A percentile compares a stretch with the other conserved stretches of the same genome.
Evolutionary conservation across 2,113 vertebrate genomes (phyloP).

Genomic region (Vimba vimba): DNA sequence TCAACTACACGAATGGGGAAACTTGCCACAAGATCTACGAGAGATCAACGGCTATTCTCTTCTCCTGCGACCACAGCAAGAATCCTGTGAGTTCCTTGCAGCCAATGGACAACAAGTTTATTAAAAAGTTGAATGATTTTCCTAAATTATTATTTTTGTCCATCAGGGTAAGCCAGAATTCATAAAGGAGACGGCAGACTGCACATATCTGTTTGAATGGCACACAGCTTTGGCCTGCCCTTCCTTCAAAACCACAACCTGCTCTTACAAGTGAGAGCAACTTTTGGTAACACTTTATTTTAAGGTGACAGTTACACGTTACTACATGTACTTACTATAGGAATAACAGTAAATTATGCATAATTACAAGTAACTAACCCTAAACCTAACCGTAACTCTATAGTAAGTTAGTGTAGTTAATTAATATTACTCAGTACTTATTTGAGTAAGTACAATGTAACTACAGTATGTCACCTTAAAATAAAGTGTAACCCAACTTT

Average conservation of each 20-base stretch:
- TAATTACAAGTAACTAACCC: too few species aligned
- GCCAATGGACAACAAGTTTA: neutral
- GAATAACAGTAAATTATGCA: too few species aligned
- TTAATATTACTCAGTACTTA: too few species aligned
- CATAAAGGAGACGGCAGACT: constrained; percentile 89
- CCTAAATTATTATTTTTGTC: neutral
- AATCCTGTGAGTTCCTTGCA: constrained; percentile 76
- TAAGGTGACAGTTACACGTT: too few species aligned
- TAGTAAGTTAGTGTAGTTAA: too few species aligned
- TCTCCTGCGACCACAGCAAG: constrained; percentile 84
- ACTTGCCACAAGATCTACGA: constrained; percentile 86
- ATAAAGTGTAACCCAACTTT: too few species aligned
- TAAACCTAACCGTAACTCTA: too few species aligned
- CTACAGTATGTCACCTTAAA: too few species aligned
- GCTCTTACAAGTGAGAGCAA: constrained; percentile 86
- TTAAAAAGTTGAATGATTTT: neutral
- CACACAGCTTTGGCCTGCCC: constrained; percentile 86
- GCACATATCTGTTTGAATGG: constrained; percentile 94
- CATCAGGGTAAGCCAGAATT: constrained; percentile 82
- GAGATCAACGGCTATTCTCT: constrained; percentile 88
- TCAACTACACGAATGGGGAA: constrained; percentile 91
- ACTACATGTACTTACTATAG: too few species aligned
- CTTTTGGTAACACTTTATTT: too few species aligned
- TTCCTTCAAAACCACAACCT: constrained; percentile 83
- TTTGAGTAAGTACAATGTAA: too few species aligned